Evolutionary conservation across 2,888 invertebrate species (phyloP).

Genomic region (Sialis lutaria): DNA sequence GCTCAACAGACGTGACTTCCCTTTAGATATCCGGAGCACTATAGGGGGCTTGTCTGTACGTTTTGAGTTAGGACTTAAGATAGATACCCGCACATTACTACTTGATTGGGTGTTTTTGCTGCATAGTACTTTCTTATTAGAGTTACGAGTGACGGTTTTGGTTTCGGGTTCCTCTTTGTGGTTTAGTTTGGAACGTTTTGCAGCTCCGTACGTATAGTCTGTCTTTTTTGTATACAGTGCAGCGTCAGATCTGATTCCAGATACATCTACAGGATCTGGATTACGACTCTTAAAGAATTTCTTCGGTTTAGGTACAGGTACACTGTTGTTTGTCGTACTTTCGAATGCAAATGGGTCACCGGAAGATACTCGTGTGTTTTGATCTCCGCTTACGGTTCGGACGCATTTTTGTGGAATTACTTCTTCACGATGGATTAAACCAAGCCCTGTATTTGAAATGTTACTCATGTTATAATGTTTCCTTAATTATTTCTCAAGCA

Average conservation of each 20-base stretch:
- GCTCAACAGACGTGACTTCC: slow-evolving; percentile 34
- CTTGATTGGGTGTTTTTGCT: slow-evolving; percentile 15
- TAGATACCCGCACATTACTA: slow-evolving; percentile 2
- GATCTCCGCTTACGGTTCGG: slow-evolving; percentile 3
- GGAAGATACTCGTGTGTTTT: slow-evolving; percentile 11
- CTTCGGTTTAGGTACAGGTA: slow-evolving; percentile 53
- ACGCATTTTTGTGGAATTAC: slow-evolving; percentile 5
- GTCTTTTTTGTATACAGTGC: slow-evolving; percentile 16
- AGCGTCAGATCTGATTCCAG: slow-evolving; percentile 15
- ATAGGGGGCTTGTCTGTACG: slow-evolving; percentile 46
- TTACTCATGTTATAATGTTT: neutral
- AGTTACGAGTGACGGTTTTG: slow-evolving; percentile 6
- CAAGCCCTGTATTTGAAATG: slow-evolving; percentile 2
- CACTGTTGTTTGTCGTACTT: slow-evolving; percentile 17
- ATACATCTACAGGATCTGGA: slow-evolving; percentile 35
- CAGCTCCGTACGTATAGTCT: slow-evolving; percentile 6
- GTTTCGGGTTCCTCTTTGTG: slow-evolving; percentile 13
- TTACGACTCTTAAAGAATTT: slow-evolving; percentile 83
- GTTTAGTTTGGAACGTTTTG: slow-evolving; percentile 3
- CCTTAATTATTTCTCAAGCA: neutral
- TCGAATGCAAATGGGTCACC: slow-evolving; percentile 26
- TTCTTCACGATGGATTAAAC: slow-evolving; percentile 5
- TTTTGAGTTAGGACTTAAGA: slow-evolving; percentile 6
- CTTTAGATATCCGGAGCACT: slow-evolving; percentile 74
- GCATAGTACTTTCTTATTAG: slow-evolving; percentile 21